A percentile compares a stretch with the other conserved stretches of the same genome.
Conservation (phyloP, 2,797 vertebrate species). For the Sitta carolinensis region DNA sequence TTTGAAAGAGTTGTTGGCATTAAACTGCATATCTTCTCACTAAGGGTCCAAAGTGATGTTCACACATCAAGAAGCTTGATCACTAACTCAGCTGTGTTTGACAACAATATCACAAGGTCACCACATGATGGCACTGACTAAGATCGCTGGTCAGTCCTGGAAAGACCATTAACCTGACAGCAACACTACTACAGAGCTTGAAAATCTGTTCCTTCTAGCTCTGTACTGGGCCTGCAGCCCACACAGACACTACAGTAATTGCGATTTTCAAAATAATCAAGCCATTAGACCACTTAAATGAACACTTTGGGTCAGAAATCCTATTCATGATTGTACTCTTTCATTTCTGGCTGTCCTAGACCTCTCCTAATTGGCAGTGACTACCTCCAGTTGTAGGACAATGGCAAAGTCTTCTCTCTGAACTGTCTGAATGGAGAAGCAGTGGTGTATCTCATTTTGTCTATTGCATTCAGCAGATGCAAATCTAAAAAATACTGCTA, state of each 20-base stretch:
- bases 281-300: not conserved
- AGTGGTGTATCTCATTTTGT: not conserved
- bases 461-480: not conserved
- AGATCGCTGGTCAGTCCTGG: not conserved
- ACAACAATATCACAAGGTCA: not conserved
- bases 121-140: slow-evolving; percentile 33
- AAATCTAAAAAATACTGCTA: not conserved
- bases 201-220: not conserved
- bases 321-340: not conserved
- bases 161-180: not conserved
- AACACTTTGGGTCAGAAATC: not conserved
- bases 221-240: not conserved
- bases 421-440: not conserved
- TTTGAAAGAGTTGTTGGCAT: not conserved
- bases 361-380: not conserved
- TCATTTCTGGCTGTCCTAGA: not conserved
- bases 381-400: not conserved
- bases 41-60: not conserved
- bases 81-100: not conserved
- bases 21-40: not conserved
- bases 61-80: not conserved
- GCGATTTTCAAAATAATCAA: not conserved
- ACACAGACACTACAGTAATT: not conserved
- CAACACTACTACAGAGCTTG: not conserved
- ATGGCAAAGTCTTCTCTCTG: not conserved